Base-by-base conservation (phyloP, 2,888 invertebrate species). In the Pheosia gnoma region DNA sequence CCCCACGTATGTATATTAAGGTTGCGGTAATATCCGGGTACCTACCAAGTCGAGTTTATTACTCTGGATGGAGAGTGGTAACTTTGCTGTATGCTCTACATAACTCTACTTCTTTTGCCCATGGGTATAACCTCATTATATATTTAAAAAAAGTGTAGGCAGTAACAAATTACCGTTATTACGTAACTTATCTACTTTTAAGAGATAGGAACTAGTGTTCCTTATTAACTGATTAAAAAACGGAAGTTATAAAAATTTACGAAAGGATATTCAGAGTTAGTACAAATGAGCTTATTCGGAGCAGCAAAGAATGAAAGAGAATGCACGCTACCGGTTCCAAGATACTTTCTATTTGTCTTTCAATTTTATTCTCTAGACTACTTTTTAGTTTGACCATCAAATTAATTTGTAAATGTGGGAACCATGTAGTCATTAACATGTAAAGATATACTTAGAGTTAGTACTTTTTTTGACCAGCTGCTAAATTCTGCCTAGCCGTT, bases 201-300 rank as follows among this genome's bases (percentile, higher is more conserved):
- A 45, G 43, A 45, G 9, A 45, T 45, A 45, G 43, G 47, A 47
- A 47, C 47, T 5, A 25, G 52, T 52, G 11, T 54, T 10, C 37
- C 54, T 54, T 54, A 54, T 54, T 54, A 54, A n/a, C 38, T 54
- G 3, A 39, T n/a, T 39, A 39, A 54, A 6, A 55, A 7, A 13
- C 55, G 55, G 55, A 55, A 55, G 55, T 7, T 38, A 5, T 53
- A 51, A 55, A 55, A 55, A 38, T 11, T 39, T 37, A 55, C 11
- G 39, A 39, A n/a, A 49, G 47, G 47, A 60, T 52, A 51, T 51
- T 47, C n/a, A n/a, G 51, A 51, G 25, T 51, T 51, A 47, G 47
- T 25, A 25, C 25, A 25, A 25, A 25, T 25, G 25, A 25, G 25
- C 25, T 25, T 25, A 25, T 25, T 25, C 25, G 25, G 25, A 45